Evolutionary conservation across 2,888 invertebrate species (phyloP).

Genomic region (Tenthredo notha): DNA sequence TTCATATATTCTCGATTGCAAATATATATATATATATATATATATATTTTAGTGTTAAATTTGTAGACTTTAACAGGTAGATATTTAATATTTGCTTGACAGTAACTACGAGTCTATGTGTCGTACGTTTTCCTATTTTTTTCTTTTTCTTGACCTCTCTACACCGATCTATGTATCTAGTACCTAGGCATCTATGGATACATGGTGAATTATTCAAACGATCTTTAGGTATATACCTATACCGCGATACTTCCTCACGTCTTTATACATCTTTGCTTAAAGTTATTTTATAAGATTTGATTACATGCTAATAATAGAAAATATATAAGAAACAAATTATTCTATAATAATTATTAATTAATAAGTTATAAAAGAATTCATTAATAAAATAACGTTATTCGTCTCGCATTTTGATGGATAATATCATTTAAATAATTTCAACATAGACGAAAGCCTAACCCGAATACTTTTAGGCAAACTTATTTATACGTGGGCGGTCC

Average conservation of each 20-base stretch:
- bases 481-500: conserved; percentile 47
- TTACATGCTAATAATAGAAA: neutral
- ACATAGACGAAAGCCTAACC: neutral
- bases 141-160: conserved; percentile 12
- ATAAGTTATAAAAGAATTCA: neutral
- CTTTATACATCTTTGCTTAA: neutral
- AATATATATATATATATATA: neutral
- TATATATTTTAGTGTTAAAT: neutral
- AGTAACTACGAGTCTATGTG: neutral
- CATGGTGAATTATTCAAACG: neutral
- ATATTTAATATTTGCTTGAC: conserved; percentile 27
- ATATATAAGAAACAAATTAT: neutral
- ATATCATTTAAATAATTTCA: conserved; percentile 38
- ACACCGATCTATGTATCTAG: neutral
- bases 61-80: neutral
- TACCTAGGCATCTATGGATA: neutral
- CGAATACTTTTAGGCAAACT: conserved; percentile 2
- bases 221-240: neutral
- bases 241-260: neutral
- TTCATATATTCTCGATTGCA: neutral
- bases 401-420: neutral
- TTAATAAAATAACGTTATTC: neutral
- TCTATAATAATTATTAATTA: neutral
- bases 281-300: neutral
- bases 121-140: neutral